Percentiles rank a stretch among this genome's conserved stretches.
These are phyloP conservation scores for Glyptemys insculpta DNA, from an alignment of 2,797 vertebrate species.

Conservation along the genomic window DNA sequence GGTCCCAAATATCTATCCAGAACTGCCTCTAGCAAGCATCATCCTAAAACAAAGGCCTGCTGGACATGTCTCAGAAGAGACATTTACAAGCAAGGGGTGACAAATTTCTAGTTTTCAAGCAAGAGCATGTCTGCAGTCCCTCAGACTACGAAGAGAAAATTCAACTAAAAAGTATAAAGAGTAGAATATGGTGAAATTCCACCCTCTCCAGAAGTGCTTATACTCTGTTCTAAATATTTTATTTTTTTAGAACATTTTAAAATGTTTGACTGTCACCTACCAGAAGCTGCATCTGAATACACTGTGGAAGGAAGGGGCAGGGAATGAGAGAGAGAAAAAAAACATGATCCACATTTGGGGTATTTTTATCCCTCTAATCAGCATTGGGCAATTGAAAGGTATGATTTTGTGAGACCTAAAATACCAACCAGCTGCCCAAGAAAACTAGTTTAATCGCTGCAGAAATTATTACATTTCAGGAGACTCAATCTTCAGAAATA, in stretches of 20 bases:
- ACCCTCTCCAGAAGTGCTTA: too few relatives aligned
- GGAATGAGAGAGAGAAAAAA: not conserved
- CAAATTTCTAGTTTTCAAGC: not conserved
- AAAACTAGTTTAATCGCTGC: not conserved
- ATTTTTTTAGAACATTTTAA: not conserved
- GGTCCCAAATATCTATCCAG: not conserved
- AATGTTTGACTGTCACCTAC: not conserved
- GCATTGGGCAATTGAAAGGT: not conserved
- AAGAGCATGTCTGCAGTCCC: not conserved
- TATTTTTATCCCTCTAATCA: not conserved
- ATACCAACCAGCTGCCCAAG: not conserved
- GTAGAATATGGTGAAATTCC: not conserved
- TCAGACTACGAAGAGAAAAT: not conserved
- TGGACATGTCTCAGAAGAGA: not conserved
- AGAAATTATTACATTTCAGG: not conserved
- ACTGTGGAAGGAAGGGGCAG: not conserved
- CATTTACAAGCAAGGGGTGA: not conserved
- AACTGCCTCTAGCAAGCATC: not conserved
- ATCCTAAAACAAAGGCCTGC: not conserved
- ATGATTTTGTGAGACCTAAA: not conserved
- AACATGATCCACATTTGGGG: not conserved
- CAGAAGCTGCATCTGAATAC: not conserved
- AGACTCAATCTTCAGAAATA: not conserved
- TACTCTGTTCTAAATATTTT: too few relatives aligned
- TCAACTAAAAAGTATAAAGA: not conserved